phyloP scores from a whole-genome alignment of 2,888 invertebrate species.

The Heliconius cydno region DNA sequence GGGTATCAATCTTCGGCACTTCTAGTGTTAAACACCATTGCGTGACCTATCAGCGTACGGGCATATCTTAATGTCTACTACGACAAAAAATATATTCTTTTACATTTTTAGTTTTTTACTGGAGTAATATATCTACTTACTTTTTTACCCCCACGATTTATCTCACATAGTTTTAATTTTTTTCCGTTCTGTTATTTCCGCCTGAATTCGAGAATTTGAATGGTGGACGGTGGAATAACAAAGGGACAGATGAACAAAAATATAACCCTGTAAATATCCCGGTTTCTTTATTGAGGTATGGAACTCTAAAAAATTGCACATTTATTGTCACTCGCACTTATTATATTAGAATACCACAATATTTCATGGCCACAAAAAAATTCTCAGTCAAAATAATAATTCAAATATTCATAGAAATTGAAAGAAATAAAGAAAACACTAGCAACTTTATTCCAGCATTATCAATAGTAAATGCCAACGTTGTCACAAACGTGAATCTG shows the following conservation, averaged over 20 bases:
- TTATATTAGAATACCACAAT: not conserved
- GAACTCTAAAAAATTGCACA: too few species aligned
- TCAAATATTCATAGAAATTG: not conserved
- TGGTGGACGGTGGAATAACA: not conserved
- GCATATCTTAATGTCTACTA: slow-evolving; percentile 20
- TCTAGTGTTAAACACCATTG: slow-evolving; percentile 17
- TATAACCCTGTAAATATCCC: too few species aligned
- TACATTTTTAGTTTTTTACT: not conserved
- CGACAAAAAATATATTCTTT: not conserved
- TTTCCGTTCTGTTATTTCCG: not conserved
- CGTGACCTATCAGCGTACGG: slow-evolving; percentile 27
- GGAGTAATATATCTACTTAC: not conserved
- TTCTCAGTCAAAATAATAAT: not conserved
- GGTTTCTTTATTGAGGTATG: too few species aligned
- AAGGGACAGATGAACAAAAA: too few species aligned
- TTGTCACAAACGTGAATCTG: slow-evolving; percentile 29
- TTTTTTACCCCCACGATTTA: not conserved
- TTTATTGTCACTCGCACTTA: too few species aligned
- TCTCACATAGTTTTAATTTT: not conserved
- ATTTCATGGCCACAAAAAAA: not conserved
- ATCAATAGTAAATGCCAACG: slow-evolving; percentile 30
- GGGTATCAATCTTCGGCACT: too few species aligned
- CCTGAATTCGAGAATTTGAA: not conserved
- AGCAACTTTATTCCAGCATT: not conserved
- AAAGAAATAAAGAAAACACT: not conserved